Conservation (phyloP, 2,888 invertebrate genomes). For the Meghimatium bilineatum region DNA sequence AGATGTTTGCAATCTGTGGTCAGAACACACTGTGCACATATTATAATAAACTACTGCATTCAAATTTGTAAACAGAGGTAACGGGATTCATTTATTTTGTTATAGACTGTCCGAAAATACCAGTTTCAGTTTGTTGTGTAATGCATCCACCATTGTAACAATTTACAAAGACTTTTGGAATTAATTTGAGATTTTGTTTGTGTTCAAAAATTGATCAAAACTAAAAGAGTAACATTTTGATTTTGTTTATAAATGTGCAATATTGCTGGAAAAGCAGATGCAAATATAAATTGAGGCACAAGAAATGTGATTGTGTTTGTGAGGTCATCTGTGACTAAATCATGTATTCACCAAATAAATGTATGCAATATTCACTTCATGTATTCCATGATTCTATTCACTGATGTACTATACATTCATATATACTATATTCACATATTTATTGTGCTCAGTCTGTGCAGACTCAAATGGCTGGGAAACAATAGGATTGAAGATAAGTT, state of each 20-base stretch:
- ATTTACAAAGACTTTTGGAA: background rate
- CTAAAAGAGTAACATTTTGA: background rate
- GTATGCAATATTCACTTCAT: constrained; percentile 8
- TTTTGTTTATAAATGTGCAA: background rate
- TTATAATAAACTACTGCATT: background rate
- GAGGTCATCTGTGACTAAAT: constrained; percentile 16
- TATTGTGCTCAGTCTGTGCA: too few species aligned
- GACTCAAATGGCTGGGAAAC: too few species aligned
- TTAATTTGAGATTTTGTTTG: constrained; percentile 2
- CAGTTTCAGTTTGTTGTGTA: background rate
- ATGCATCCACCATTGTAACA: background rate
- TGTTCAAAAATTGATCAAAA: background rate
- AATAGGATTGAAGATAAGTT: too few species aligned
- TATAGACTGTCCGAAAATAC: background rate
- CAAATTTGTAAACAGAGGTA: background rate
- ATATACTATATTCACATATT: too few species aligned
- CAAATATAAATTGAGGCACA: background rate
- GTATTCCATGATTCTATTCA: background rate
- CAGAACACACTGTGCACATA: background rate
- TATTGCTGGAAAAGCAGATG: background rate
- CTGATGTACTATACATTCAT: too few species aligned
- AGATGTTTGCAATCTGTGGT: background rate
- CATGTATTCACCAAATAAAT: constrained; percentile 33
- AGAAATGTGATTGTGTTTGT: constrained; percentile 1
- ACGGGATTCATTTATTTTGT: background rate